These are phyloP conservation scores for Lutraria lutraria DNA, from an alignment of 2,888 invertebrate genomes.

Conservation along the genomic window DNA sequence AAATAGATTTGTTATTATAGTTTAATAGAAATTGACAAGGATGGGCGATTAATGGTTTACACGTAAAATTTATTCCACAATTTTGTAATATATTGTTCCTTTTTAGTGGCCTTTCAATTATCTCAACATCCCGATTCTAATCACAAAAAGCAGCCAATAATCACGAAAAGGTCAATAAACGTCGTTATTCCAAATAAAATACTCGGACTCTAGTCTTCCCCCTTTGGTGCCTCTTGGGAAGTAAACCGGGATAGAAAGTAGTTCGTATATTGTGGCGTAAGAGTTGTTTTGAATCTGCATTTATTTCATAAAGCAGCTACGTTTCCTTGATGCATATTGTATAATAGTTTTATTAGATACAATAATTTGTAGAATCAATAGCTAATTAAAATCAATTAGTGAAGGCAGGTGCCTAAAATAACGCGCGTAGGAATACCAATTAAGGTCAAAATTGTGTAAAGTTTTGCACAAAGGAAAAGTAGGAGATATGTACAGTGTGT, in stretches of 20 bases:
- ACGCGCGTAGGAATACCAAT: slow-evolving; percentile 63
- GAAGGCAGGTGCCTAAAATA: slow-evolving; percentile 39
- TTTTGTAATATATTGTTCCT: too few relatives aligned
- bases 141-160: too few relatives aligned
- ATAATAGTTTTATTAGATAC: not conserved
- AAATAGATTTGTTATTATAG: too few relatives aligned
- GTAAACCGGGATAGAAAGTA: not conserved
- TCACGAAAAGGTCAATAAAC: not conserved
- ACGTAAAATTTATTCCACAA: too few relatives aligned
- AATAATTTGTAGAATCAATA: not conserved
- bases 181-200: not conserved
- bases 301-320: not conserved
- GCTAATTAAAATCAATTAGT: slow-evolving; percentile 21
- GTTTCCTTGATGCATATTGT: not conserved
- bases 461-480: slow-evolving; percentile 65
- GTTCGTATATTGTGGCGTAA: not conserved
- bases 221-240: not conserved
- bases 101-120: too few relatives aligned
- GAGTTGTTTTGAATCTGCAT: not conserved
- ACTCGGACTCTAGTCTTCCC: not conserved
- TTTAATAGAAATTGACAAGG: too few relatives aligned
- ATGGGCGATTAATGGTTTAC: too few relatives aligned
- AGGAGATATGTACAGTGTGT: slow-evolving; percentile 43
- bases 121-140: too few relatives aligned
- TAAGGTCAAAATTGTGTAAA: slow-evolving; percentile 67